Base-by-base conservation (phyloP, 2,113 vertebrate genomes). In the Porphyrio hochstetteri region DNA sequence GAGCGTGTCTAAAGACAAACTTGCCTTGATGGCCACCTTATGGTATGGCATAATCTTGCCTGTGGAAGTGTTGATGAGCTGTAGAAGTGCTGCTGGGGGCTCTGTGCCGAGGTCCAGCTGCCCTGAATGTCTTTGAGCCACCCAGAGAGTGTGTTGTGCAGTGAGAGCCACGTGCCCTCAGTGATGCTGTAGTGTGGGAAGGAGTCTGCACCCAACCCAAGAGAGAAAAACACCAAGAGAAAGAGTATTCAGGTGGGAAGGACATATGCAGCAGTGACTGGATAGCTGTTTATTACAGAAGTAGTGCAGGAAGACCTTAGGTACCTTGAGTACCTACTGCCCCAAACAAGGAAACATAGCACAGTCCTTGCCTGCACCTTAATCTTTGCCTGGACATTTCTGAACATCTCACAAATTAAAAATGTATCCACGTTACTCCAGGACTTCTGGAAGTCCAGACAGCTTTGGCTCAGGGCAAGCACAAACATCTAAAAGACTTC, bases 91-190 rank as follows among this genome's bases (percentile, higher is more conserved):
- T 63, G 21, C 52, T 0, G 4, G n/a, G 27, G 25, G 8, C 53
- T 68, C 35, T 29, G 24, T 3, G 10, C 25, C 2, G 5, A 35
- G 18, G 8, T 79, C 36, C 4, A 2, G 24, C 60, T 77, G 42
- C 72, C 44, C 42, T 46, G 83, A 38, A 69, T 63, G 80, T 0
- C 1, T 61, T 48, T 13, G 71, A 44, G 35, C 24, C 40, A 16
- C 20, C 7, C 5, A 1, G 13, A 25, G 48, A 1, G 7, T 10
- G 40, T 9, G 7, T 9, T 60, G 23, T 52, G 53, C 53, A 44
- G 40, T 2, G 7, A 65, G 38, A 65, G 50, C 60, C 50, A 5
- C 0, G 0, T 56, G 35, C 36, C 15, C 13, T 67, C 36, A 4
- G 28, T 53, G 69, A 65, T 71, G 86, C 61, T 57, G 46, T 10